phyloP scores from a whole-genome alignment of 2,797 vertebrate species.

The Podargus strigoides region DNA sequence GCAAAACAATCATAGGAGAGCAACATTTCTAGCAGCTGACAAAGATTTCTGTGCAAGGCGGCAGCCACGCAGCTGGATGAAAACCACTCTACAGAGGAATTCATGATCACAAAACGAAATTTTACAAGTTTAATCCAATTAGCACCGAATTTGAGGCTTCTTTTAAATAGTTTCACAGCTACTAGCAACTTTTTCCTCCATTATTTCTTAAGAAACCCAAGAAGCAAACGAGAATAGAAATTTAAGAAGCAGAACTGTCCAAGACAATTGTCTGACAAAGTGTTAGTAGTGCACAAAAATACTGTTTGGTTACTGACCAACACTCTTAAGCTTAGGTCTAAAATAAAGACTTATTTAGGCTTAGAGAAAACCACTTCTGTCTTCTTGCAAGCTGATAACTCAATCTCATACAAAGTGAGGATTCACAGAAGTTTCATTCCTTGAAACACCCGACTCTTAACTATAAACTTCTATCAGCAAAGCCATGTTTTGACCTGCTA shows the following conservation, averaged over 20 bases:
- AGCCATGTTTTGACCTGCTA: conserved; percentile 14
- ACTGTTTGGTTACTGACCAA: neutral
- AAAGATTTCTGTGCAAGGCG: neutral
- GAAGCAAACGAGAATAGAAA: neutral
- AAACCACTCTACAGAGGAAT: neutral
- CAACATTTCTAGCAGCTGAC: neutral
- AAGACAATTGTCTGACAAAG: neutral
- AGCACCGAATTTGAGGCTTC: neutral
- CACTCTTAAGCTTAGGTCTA: neutral
- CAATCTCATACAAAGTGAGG: neutral
- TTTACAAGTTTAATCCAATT: neutral
- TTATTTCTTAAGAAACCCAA: neutral
- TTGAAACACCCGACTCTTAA: neutral
- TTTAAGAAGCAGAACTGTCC: neutral
- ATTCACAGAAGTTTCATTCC: neutral
- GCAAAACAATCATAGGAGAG: neutral
- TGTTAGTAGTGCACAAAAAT: neutral
- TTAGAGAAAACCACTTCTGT: neutral
- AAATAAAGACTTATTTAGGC: neutral
- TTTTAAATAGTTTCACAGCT: neutral
- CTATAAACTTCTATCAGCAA: neutral
- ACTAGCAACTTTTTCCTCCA: neutral
- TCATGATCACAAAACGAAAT: neutral
- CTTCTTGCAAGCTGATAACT: accelerated
- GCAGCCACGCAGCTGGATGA: neutral